These are phyloP conservation scores for Leptarthrus brevirostris DNA, from an alignment of 2,888 invertebrate species.

Conservation along the genomic window DNA sequence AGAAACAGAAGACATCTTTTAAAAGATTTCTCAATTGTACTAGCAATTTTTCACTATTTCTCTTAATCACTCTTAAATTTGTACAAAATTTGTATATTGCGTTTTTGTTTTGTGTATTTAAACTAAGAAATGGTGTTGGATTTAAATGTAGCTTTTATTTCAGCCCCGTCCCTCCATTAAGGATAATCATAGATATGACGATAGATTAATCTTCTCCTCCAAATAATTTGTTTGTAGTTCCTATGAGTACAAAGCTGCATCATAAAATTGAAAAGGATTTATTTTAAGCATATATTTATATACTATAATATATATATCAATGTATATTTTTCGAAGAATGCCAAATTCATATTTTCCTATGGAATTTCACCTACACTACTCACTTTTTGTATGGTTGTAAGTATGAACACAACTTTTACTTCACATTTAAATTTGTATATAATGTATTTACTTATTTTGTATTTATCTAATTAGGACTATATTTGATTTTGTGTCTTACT, in stretches of 20 bases:
- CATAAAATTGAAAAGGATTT: constrained; percentile 21
- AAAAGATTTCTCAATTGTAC: no score
- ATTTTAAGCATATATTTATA: constrained; percentile 13
- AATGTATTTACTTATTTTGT: background rate
- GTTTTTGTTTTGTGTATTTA: background rate
- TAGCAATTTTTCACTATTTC: background rate
- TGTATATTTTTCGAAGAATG: constrained; percentile 24
- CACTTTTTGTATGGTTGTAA: constrained; percentile 42
- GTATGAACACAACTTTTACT: constrained; percentile 19
- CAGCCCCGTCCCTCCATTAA: constrained; percentile 49
- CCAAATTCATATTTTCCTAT: constrained; percentile 27
- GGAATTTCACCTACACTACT: constrained; percentile 24
- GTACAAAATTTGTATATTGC: background rate
- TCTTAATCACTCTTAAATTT: background rate
- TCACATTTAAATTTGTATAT: background rate
- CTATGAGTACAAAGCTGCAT: constrained; percentile 28
- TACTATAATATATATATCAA: constrained; percentile 6
- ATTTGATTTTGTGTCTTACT: background rate
- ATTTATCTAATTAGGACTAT: background rate
- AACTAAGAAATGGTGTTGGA: constrained; percentile 43
- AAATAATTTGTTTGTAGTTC: constrained; percentile 43
- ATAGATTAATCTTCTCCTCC: constrained; percentile 48
- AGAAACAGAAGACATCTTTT: no score
- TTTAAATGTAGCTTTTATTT: constrained; percentile 52
- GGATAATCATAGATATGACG: constrained; percentile 48